Base-by-base conservation (phyloP, 30 jellyfish, hydroid and myxozoan species). In the Sanderia malayensis region DNA sequence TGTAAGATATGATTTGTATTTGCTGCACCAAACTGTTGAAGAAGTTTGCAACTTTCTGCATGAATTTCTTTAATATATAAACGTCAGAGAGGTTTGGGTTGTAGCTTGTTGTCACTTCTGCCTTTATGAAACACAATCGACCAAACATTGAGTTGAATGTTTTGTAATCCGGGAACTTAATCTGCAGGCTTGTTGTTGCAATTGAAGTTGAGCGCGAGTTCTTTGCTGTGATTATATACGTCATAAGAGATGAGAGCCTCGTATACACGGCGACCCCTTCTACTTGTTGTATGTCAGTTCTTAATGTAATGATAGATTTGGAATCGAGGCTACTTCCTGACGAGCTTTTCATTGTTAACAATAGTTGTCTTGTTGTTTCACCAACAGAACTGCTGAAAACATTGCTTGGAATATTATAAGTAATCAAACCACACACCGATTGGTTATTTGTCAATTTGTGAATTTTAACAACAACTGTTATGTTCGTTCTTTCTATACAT, bases 371-470 rank as follows among this genome's bases (percentile, higher is more conserved):
- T 2, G 96, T 76, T 15, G 82, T 74, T 41, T 88, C 93, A 8
- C 92, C 96, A 8, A 77, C 71, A 18, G 84, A 60, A 49, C 78
- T 94, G n/a, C 73, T 47, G 58, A 93, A 80, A 28, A 88, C 75
- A 31, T 45, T 70, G 0, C 59, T 37, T 10, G 95, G 95, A 2
- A 93, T 75, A 45, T 26, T 46, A 32, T 79, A 80, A 34, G 45
- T 34, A 23, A 84, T 23, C n/a, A 46, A 45, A 31, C 95, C 95
- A 60, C 95, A 85, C 33, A 62, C 33, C 0, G 82, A 57, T 25
- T 74, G 86, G 49, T 75, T 55, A 13, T 61, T 22, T 4, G 44
- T 61, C 26, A 62, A 17, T 47, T 65, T 8, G 21, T 44, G 15
- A 20, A 47, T 73, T 18, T 11, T 49, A 0, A 52, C 79, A 34